These are phyloP conservation scores for Oegoconia quadripuncta DNA, from an alignment of 2,888 invertebrate genomes.

Conservation along the genomic window DNA sequence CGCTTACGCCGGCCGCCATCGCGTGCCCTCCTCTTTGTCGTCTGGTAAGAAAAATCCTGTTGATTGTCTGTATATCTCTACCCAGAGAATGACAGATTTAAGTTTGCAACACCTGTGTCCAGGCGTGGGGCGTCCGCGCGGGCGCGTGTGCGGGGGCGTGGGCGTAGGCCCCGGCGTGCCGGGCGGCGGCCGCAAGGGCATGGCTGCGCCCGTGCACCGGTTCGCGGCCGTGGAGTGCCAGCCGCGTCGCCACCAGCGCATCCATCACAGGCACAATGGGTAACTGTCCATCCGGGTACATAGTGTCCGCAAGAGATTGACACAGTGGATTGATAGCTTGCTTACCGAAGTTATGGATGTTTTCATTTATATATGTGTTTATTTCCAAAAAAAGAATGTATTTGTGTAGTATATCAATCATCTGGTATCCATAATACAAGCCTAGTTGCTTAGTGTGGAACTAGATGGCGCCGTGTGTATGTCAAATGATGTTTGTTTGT, in stretches of 20 bases:
- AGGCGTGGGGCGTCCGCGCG: conserved; percentile 37
- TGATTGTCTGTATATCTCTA: not conserved
- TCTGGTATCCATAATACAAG: no score
- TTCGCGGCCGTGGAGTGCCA: conserved; percentile 81
- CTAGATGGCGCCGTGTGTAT: no score
- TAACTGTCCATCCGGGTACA: conserved; percentile 17
- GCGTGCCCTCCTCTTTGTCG: conserved; percentile 83
- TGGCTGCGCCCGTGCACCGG: conserved; percentile 85
- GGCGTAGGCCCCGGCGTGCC: conserved; percentile 51
- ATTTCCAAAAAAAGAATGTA: no score
- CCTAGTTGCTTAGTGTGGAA: no score
- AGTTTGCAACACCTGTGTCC: not conserved
- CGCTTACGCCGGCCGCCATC: conserved; percentile 85
- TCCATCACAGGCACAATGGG: conserved; percentile 49
- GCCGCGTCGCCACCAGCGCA: conserved; percentile 66
- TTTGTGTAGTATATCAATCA: no score
- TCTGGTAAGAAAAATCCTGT: conserved; percentile 57
- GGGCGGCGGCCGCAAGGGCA: conserved; percentile 81
- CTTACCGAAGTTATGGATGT: no score
- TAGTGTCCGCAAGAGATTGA: no score
- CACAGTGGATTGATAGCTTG: no score
- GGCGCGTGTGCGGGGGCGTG: conserved; percentile 50
- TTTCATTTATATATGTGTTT: no score
- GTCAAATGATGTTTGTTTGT: no score
- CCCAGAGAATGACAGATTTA: not conserved